Base-by-base conservation (phyloP, 1,140 invertebrate genomes). In the Diachasma alloeum region DNA sequence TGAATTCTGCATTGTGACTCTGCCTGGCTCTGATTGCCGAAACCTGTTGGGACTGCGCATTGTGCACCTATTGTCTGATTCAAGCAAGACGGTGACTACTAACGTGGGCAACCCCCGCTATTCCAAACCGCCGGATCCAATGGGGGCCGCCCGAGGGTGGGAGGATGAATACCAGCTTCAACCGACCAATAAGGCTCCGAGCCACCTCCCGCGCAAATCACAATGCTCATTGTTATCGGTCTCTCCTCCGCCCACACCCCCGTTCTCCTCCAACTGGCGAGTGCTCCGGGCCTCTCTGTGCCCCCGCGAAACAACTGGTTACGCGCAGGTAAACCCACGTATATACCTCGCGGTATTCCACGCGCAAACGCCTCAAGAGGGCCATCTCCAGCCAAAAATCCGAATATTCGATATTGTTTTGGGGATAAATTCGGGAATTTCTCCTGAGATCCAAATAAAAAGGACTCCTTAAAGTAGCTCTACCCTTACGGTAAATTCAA, bases 181-280 rank as follows among this genome's bases (percentile, higher is more conserved):
- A 78, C 75, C 77, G 80, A 83, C 88, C 88, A 90, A 90, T 90
- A 46, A 78, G 81, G 81, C 70, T 73, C 39, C 76, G 46, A 79
- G 10, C 83, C 78, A 82, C 83, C 87, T 87, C 84, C 84, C 88
- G 87, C 87, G 83, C 88, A 90, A 89, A 90, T 90, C 88, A 90
- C 88, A 90, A 90, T 90, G 88, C 87, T 89, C 86, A 89, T 90
- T 90, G 88, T 90, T 90, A 86, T 87, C 85, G 82, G 80, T 82
- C 79, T 81, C 82, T 68, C 84, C 82, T 87, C 85, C 87, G 87
- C 87, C 86, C 84, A 87, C 85, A 82, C 82, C 82, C 81, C 79
- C 76, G 79, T 44, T 67, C 26, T 37, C 13, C 9, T 63, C 24
- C 59, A 26, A 63, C 19, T 31, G 24, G 59, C 59, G 19, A 13